Evolutionary conservation across 2,888 invertebrate genomes (phyloP).

Genomic region (Cecidostiba fungosa): DNA sequence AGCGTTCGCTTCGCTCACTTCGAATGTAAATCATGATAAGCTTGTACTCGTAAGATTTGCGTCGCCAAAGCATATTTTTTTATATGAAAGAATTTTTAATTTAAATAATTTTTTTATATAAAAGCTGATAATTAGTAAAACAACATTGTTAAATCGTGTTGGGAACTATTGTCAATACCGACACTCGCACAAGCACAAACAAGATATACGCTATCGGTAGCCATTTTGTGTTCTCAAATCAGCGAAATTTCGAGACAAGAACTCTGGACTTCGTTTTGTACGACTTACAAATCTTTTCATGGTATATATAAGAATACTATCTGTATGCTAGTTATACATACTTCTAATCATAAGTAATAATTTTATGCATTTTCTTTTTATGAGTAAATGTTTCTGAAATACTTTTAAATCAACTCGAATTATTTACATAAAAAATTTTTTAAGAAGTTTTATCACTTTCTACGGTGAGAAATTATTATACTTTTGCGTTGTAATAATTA

Average conservation of each 20-base stretch:
- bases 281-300: not conserved
- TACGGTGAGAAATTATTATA: no score
- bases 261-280: not conserved
- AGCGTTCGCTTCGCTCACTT: not conserved
- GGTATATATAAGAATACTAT: not conserved
- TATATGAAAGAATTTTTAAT: no score
- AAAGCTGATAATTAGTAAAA: not conserved
- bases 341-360: slow-evolving; percentile 17
- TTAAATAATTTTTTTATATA: no score
- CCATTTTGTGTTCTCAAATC: slow-evolving; percentile 19
- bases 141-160: slow-evolving; percentile 5
- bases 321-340: not conserved
- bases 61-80: no score
- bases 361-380: slow-evolving; percentile 9
- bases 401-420: no score
- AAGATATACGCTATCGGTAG: slow-evolving; percentile 32
- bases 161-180: slow-evolving; percentile 15
- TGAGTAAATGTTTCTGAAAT: not conserved
- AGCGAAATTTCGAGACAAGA: not conserved
- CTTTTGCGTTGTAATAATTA: no score
- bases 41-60: no score
- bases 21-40: not conserved
- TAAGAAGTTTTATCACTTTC: no score
- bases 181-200: slow-evolving; percentile 27
- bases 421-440: not conserved